Percentiles rank a stretch among this genome's conserved stretches.
Conservation (phyloP, 2,113 vertebrate species). For the Myrmecobius fasciatus region DNA sequence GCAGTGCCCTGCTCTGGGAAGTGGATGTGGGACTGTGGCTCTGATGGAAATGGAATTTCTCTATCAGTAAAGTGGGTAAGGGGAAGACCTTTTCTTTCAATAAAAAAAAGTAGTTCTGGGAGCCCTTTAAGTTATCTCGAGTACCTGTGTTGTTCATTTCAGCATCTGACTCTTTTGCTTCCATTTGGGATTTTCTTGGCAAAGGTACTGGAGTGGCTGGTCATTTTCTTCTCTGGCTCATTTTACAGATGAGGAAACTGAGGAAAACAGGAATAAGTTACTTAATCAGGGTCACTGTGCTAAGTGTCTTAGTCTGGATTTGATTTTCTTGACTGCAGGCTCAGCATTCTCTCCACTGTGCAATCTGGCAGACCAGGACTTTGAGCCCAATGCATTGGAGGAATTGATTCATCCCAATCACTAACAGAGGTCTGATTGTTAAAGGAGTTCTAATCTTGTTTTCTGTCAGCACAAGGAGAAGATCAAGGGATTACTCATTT, state of each 20-base stretch:
- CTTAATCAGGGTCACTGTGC: background rate
- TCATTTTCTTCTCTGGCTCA: background rate
- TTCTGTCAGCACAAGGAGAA: no score
- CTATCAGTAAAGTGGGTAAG: background rate
- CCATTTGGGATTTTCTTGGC: background rate
- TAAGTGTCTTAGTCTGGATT: background rate
- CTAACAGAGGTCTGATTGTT: background rate
- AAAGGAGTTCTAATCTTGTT: background rate
- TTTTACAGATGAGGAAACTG: background rate
- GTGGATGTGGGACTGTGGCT: background rate
- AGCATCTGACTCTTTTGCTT: background rate
- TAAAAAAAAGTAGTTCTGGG: background rate
- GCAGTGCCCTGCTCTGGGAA: background rate
- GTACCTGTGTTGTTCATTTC: background rate
- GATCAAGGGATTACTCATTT: background rate
- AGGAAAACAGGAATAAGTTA: background rate
- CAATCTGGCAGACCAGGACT: background rate
- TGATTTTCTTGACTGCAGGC: background rate
- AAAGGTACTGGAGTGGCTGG: background rate
- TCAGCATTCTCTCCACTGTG: background rate
- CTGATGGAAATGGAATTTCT: background rate
- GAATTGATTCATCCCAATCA: no score
- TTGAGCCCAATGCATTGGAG: background rate
- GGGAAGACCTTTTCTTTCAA: background rate
- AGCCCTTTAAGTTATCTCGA: background rate